Conservation (phyloP, 2,888 invertebrate species). For the Cylindroiulus punctatus region DNA sequence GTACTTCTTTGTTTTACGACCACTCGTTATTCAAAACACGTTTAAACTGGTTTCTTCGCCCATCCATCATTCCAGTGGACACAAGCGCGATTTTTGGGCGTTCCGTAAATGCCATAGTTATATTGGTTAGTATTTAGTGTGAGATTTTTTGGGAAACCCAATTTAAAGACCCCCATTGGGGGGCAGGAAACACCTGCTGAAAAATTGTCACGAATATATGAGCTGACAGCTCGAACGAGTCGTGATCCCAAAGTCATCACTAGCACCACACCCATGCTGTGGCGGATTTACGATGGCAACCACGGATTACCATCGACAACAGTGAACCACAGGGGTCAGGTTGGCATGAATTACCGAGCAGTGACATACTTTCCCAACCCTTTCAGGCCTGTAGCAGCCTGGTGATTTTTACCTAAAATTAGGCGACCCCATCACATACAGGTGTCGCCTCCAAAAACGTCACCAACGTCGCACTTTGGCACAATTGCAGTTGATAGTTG, state of each 20-base stretch:
- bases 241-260: neutral
- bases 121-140: neutral
- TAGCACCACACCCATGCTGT: neutral
- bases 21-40: neutral
- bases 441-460: neutral
- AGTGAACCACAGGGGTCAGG: neutral
- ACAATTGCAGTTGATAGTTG: neutral
- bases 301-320: neutral
- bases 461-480: neutral
- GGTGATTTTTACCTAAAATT: neutral
- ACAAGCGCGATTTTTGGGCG: neutral
- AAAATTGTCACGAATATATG: neutral
- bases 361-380: neutral
- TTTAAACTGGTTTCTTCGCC: neutral
- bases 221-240: neutral
- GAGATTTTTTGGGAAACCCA: neutral
- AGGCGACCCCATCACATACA: neutral
- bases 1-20: neutral
- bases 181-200: neutral
- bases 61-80: neutral
- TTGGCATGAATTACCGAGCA: neutral
- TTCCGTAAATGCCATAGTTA: neutral
- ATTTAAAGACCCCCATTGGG: neutral
- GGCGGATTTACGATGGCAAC: neutral
- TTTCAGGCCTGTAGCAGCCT: neutral